A percentile compares a stretch with the other conserved stretches of the same genome.
Evolutionary conservation across 2,797 vertebrate genomes (phyloP).

Genomic region (Potorous gilbertii): DNA sequence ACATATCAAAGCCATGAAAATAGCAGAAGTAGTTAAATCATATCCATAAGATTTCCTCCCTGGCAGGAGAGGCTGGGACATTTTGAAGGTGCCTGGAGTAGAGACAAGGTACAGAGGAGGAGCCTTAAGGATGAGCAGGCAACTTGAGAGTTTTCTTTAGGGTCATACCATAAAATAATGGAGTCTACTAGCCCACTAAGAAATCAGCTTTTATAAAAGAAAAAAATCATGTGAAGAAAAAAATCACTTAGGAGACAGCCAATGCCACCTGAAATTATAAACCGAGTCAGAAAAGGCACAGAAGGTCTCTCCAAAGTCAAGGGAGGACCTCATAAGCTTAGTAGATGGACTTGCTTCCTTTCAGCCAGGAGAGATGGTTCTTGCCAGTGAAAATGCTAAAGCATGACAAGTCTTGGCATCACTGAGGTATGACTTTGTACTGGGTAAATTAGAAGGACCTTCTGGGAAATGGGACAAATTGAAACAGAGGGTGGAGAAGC

Average conservation of each 20-base stretch:
- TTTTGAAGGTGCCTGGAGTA: background rate
- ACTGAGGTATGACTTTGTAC: constrained; percentile 79
- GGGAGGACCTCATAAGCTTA: constrained; percentile 64
- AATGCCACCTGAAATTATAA: constrained; percentile 61
- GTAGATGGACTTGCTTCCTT: constrained; percentile 78
- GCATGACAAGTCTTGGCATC: constrained; percentile 83
- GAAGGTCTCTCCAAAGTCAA: constrained; percentile 18
- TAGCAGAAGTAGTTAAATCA: background rate
- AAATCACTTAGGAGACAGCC: constrained; percentile 15
- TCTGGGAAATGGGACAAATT: constrained; percentile 82
- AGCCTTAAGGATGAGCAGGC: background rate
- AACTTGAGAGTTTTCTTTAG: background rate
- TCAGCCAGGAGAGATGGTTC: constrained; percentile 67
- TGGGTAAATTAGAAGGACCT: constrained; percentile 80
- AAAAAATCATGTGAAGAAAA: background rate
- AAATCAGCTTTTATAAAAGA: constrained; percentile 33
- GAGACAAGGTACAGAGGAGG: background rate
- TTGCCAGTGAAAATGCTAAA: constrained; percentile 83
- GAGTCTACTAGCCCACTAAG: background rate
- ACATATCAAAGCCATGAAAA: constrained; percentile 22
- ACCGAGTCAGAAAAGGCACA: constrained; percentile 73
- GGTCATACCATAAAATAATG: background rate
- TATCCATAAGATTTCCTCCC: background rate
- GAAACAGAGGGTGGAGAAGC: constrained; percentile 79
- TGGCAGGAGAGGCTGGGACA: background rate